Evolutionary conservation across 1,140 invertebrate species (phyloP).

Genomic region (Holotrichia oblita): DNA sequence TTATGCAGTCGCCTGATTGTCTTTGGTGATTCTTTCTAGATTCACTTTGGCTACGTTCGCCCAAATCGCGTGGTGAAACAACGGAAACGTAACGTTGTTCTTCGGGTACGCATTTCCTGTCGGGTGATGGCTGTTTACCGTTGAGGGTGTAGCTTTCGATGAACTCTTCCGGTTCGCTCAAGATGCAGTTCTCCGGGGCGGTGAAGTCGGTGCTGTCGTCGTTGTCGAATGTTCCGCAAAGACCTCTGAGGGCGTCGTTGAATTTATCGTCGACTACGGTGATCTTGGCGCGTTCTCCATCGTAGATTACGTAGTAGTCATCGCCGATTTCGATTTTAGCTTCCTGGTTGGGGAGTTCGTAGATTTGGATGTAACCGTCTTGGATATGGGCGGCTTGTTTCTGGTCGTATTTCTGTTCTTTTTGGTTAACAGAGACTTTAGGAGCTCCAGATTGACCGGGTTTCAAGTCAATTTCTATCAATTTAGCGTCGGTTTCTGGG

Average conservation of each 20-base stretch:
- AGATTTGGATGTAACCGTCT: conserved; percentile 62
- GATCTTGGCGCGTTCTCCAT: conserved; percentile 65
- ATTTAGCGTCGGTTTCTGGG: conserved; percentile 50
- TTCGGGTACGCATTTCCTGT: conserved; percentile 58
- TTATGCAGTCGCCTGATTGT: conserved; percentile 43
- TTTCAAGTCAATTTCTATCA: conserved; percentile 57
- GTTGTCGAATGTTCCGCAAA: conserved; percentile 72
- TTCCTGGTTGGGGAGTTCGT: conserved; percentile 62
- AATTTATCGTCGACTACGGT: conserved; percentile 60
- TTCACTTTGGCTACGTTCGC: background rate
- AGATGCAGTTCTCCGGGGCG: conserved; percentile 66
- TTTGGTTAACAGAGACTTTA: conserved; percentile 56
- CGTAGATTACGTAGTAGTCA: conserved; percentile 64
- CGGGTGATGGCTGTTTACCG: conserved; percentile 37
- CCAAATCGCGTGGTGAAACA: background rate
- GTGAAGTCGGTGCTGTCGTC: conserved; percentile 67
- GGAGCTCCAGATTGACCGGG: conserved; percentile 57
- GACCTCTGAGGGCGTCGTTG: conserved; percentile 66
- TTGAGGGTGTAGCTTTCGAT: conserved; percentile 63
- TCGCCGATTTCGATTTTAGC: conserved; percentile 63
- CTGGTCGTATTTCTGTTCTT: conserved; percentile 52
- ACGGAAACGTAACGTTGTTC: conserved; percentile 49
- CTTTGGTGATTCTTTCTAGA: background rate
- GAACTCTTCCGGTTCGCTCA: conserved; percentile 65
- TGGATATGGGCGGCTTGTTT: conserved; percentile 51